phyloP scores from a whole-genome alignment of 1,140 invertebrate genomes.

The Pachyrhynchus sulphureomaculatus region DNA sequence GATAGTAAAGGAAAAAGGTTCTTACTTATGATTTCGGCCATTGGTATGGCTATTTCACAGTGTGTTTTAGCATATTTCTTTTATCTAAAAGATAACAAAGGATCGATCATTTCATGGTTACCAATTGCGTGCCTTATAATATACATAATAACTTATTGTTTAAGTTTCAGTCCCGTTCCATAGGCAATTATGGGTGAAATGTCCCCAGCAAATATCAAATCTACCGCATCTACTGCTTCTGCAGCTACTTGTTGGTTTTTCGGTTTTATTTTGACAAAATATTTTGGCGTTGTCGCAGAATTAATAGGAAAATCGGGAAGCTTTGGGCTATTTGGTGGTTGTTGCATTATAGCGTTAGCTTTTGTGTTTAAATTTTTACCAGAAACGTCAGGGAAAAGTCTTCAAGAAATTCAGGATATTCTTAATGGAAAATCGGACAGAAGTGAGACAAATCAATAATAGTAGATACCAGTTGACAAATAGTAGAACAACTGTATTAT shows the following conservation, averaged over 20 bases:
- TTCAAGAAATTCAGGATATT: conserved; percentile 65
- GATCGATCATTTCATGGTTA: conserved; percentile 58
- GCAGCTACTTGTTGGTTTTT: conserved; percentile 77
- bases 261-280: conserved; percentile 78
- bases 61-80: conserved; percentile 64
- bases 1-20: conserved; percentile 73
- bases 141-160: conserved; percentile 69
- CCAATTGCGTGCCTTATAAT: conserved; percentile 66
- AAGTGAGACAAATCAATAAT: too few species aligned
- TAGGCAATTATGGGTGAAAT: conserved; percentile 86
- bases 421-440: conserved; percentile 46
- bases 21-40: conserved; percentile 68
- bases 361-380: conserved; percentile 64
- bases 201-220: conserved; percentile 75
- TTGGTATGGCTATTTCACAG: conserved; percentile 59
- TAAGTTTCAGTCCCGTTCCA: conserved; percentile 79
- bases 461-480: too few species aligned
- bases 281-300: conserved; percentile 62
- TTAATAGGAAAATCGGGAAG: conserved; percentile 66
- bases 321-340: conserved; percentile 78
- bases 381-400: conserved; percentile 70
- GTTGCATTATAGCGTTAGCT: conserved; percentile 62
- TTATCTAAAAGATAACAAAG: conserved; percentile 55
- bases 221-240: conserved; percentile 71
- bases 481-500: too few species aligned